Percentiles rank a stretch among this genome's conserved stretches.
Conservation (phyloP, 2,113 vertebrate genomes). For the Peucedramus taeniatus region DNA sequence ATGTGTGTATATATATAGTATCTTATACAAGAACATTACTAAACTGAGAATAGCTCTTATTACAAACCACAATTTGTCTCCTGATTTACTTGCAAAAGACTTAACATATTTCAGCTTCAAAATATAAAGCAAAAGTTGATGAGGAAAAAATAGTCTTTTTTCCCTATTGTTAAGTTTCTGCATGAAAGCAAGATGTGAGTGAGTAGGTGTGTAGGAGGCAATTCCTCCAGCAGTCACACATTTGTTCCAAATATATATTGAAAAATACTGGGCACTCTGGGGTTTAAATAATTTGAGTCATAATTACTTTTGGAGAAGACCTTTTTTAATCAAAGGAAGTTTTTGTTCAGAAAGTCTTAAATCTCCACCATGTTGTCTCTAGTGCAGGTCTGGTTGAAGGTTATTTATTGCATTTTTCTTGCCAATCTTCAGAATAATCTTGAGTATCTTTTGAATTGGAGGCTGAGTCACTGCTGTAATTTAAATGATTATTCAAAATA, state of each 20-base stretch:
- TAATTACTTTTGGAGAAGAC: background rate
- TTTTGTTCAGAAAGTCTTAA: background rate
- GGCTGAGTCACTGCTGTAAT: background rate
- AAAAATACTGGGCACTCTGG: background rate
- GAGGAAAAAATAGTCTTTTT: background rate
- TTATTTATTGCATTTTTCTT: background rate
- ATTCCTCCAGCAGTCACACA: background rate
- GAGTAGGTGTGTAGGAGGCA: conserved; percentile 14
- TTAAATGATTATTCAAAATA: background rate
- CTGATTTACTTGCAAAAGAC: background rate
- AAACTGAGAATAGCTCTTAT: background rate
- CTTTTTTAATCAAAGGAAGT: background rate
- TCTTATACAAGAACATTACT: background rate
- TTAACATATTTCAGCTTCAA: background rate
- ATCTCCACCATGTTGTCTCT: background rate
- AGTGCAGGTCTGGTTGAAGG: background rate
- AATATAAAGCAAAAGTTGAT: background rate
- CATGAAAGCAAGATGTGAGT: background rate
- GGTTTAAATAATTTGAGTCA: background rate
- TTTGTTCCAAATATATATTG: conserved; percentile 22
- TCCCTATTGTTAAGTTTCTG: background rate
- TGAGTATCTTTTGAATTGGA: background rate
- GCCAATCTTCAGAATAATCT: background rate
- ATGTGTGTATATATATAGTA: background rate
- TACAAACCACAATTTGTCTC: background rate